Conservation (phyloP, 1,140 invertebrate species). For the Capitella teleta region DNA sequence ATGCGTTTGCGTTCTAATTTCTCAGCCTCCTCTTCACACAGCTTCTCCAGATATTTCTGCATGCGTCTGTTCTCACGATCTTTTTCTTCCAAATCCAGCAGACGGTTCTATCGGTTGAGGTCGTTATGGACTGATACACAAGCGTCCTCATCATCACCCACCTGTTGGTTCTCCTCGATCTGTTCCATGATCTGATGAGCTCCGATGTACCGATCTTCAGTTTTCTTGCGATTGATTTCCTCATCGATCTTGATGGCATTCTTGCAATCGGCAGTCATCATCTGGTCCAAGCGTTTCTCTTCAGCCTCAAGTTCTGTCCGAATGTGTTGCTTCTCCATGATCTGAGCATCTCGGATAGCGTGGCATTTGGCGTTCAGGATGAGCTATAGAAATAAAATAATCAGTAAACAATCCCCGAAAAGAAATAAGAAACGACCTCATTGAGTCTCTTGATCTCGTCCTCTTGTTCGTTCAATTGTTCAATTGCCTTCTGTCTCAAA, state of each 20-base stretch:
- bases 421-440: too few relatives aligned
- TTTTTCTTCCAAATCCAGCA: slow-evolving; percentile 38
- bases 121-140: not conserved
- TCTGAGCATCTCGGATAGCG: slow-evolving; percentile 42
- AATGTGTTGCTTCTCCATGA: slow-evolving; percentile 39
- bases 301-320: slow-evolving; percentile 35
- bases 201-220: slow-evolving; percentile 33
- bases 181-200: slow-evolving; percentile 38
- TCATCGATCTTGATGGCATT: slow-evolving; percentile 39
- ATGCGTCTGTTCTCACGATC: slow-evolving; percentile 41
- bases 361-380: slow-evolving; percentile 44
- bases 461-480: slow-evolving; percentile 40
- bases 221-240: slow-evolving; percentile 36
- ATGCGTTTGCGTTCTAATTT: slow-evolving; percentile 28
- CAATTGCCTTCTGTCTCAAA: slow-evolving; percentile 35
- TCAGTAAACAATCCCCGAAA: too few relatives aligned
- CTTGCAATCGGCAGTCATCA: slow-evolving; percentile 43
- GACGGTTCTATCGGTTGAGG: too few relatives aligned
- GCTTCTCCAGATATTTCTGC: slow-evolving; percentile 37
- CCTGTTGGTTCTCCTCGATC: slow-evolving; percentile 40
- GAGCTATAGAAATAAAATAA: slow-evolving; percentile 20
- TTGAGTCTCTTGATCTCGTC: slow-evolving; percentile 44
- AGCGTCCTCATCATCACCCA: too few relatives aligned
- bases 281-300: slow-evolving; percentile 36
- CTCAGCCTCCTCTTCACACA: slow-evolving; percentile 36